Percentiles rank a stretch among this genome's conserved stretches.
phyloP scores from a whole-genome alignment of 2,888 invertebrate genomes.

The Netelia melanura region DNA sequence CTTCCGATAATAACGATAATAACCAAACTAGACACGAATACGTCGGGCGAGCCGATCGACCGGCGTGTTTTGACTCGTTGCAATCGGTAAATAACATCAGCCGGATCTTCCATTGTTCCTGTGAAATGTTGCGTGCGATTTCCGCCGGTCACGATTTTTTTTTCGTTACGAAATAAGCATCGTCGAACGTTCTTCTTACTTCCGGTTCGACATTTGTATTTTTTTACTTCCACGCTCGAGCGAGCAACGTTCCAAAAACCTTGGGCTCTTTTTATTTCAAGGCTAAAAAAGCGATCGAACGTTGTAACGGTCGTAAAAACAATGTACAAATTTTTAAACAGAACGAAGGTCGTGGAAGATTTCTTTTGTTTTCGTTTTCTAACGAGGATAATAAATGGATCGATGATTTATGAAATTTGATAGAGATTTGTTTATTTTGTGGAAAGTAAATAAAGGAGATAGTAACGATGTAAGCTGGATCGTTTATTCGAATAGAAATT shows the following conservation, averaged over 20 bases:
- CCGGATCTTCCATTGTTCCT: constrained; percentile 47
- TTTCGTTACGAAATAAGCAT: not conserved
- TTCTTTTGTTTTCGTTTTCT: not conserved
- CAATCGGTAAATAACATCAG: not conserved
- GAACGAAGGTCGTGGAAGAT: not conserved
- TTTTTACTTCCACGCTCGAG: constrained; percentile 1
- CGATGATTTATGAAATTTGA: not conserved
- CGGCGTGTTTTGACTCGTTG: not conserved
- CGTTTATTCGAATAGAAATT: not conserved
- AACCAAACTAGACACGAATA: not conserved
- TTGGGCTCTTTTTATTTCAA: constrained; percentile 63
- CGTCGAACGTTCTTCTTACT: not conserved
- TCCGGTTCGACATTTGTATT: not conserved
- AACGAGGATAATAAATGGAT: not conserved
- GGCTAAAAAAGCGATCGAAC: constrained; percentile 59
- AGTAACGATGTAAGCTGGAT: not conserved
- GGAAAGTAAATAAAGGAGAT: not conserved
- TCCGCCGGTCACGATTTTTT: constrained; percentile 27
- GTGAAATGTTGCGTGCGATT: constrained; percentile 42
- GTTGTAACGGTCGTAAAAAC: too few species aligned
- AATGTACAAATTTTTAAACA: not conserved
- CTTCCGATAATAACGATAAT: constrained; percentile 39
- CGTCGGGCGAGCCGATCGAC: not conserved
- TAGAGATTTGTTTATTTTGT: not conserved
- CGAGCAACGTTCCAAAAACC: constrained; percentile 46